Conservation (phyloP, 2,113 vertebrate species). For the Nematolebias whitei region DNA sequence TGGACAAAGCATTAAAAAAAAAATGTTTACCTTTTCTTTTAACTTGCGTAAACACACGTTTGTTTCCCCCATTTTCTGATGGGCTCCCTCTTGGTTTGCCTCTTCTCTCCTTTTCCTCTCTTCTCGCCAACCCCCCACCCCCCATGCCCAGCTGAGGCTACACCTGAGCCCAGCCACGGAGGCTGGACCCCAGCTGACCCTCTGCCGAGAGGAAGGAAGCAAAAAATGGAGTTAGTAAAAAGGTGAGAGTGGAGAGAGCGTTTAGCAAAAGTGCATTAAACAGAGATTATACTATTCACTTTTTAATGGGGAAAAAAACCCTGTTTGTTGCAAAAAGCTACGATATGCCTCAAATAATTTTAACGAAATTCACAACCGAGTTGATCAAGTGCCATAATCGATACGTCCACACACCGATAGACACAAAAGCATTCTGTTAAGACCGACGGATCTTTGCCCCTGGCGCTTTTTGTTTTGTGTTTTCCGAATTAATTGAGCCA, state of each 20-base stretch:
- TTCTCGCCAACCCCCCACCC: slow-evolving; percentile 8
- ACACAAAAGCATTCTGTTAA: slow-evolving; percentile 65
- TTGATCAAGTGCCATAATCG: slow-evolving; percentile 67
- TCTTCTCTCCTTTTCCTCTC: slow-evolving; percentile 15
- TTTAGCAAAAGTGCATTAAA: background rate
- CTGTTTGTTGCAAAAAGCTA: slow-evolving; percentile 13
- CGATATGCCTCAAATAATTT: slow-evolving; percentile 45
- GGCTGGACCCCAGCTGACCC: slow-evolving; percentile 74
- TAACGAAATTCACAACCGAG: slow-evolving; percentile 47
- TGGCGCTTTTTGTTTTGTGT: slow-evolving; percentile 77
- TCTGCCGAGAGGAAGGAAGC: slow-evolving; percentile 39
- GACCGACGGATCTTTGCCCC: slow-evolving; percentile 76
- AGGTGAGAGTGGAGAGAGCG: slow-evolving; percentile 35
- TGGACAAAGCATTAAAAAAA: no score
- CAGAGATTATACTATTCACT: background rate
- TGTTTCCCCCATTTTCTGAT: slow-evolving; percentile 57
- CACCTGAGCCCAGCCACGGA: slow-evolving; percentile 78
- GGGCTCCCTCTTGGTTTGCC: slow-evolving; percentile 30
- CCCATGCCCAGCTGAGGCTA: slow-evolving; percentile 71
- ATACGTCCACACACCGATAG: slow-evolving; percentile 55
- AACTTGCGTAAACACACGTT: slow-evolving; percentile 55
- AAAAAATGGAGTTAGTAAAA: slow-evolving; percentile 45
- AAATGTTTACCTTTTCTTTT: slow-evolving; percentile 48
- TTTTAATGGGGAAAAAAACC: background rate
- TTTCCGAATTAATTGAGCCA: slow-evolving; percentile 78